Evolutionary conservation across 1,140 invertebrate species (phyloP), one percentile per base, ranked within the genome.

Genomic region (Temnothorax longispinosus): DNA sequence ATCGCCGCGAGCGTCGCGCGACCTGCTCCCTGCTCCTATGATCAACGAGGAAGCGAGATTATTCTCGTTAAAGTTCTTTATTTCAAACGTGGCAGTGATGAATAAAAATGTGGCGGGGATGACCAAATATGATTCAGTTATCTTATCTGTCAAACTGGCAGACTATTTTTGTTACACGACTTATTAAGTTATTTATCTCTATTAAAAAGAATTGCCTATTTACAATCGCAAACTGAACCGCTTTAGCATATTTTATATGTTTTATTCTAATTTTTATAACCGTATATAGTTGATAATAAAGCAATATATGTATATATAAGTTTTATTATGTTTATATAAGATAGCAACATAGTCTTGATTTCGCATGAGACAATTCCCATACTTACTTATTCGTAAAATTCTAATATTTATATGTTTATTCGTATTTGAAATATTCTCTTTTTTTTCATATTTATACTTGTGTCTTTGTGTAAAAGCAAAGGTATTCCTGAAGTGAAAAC

Each of bases 401-500:
- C 13, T 44, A 27, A 21, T 27, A 69, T 47, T 18, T 27, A 71
- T 18, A 44, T 27, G 32, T 71, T 3, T n/a, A 7, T n/a, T 13
- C 0, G 13, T 21, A 21, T 54, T 38, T 7, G 18, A 67, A 21
- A 67, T 32, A 50, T 72, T 65, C 8, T n/a, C 8, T 65, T 38
- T 27, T 21, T 52, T 2, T n/a, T 62, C 7, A 41, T 18, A 58
- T 75, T 8, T 77, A 41, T 5, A n/a, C 47, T 38, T 54, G 13
- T 44, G 18, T 74, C 11, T 18, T 62, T n/a, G n/a, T 11, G 6
- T 62, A 58, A 75, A 58, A 75, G 27, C 27, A 62, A 84, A 84
- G 10, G 72, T 44, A 60, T 56, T 52, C 32, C 41, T 50, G 72
- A 62, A 82, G 74, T 41, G 81, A 86, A 69, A 80, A 86, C 72